These are phyloP conservation scores for Lasioglossum baleicum DNA, from an alignment of 1,140 invertebrate genomes.

Conservation along the genomic window DNA sequence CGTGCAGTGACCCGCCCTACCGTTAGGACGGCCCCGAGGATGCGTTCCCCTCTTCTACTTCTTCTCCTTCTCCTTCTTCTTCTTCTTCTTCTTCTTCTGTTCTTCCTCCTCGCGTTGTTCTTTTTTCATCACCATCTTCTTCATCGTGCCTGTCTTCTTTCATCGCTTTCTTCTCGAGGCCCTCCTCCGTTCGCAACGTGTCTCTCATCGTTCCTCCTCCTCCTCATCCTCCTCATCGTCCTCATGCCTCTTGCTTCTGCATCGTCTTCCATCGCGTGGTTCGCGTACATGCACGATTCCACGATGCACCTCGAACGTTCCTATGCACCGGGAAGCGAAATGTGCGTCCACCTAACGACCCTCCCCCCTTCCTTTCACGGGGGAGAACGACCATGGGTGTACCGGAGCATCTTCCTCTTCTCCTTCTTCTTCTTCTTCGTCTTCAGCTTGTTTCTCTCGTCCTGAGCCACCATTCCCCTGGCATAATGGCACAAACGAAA, in stretches of 20 bases:
- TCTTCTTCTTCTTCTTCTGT: conserved; percentile 33
- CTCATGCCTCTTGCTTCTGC: too few relatives aligned
- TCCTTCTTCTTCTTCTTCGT: background rate
- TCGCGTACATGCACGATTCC: background rate
- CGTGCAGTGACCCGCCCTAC: conserved; percentile 81
- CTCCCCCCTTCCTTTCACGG: background rate
- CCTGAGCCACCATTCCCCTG: conserved; percentile 8
- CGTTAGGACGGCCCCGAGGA: conserved; percentile 80
- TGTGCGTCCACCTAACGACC: conserved; percentile 58
- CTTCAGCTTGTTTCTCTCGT: conserved; percentile 6
- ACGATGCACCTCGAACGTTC: conserved; percentile 52
- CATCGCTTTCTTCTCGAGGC: background rate
- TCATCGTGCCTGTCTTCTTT: conserved; percentile 9
- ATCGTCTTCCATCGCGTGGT: conserved; percentile 9
- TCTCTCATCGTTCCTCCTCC: background rate
- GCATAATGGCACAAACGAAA: conserved; percentile 44
- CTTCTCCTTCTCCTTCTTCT: conserved; percentile 53
- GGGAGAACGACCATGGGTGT: conserved; percentile 27
- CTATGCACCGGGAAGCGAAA: conserved; percentile 65
- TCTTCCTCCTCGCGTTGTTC: conserved; percentile 4
- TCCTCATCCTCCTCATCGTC: conserved; percentile 8
- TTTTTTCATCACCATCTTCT: conserved; percentile 8
- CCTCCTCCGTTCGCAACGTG: background rate
- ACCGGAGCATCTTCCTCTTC: conserved; percentile 58
- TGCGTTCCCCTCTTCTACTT: conserved; percentile 65